These are phyloP conservation scores for Anthoscopus minutus DNA, from an alignment of 2,113 vertebrate species.

Conservation along the genomic window DNA sequence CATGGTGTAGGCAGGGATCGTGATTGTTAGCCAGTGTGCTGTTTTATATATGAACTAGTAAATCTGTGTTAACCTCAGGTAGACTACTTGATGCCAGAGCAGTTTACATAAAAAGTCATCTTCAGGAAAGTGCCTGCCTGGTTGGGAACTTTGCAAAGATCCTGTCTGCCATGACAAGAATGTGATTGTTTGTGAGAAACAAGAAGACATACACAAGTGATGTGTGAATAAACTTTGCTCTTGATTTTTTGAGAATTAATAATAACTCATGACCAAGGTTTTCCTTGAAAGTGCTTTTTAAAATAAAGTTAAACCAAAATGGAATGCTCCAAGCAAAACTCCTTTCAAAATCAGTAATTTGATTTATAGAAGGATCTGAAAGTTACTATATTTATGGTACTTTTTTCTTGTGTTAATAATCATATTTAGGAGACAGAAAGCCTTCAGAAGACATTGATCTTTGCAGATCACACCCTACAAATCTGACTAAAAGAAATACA, in stretches of 20 bases:
- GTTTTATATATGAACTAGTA: neutral
- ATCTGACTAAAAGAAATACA: neutral
- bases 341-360: neutral
- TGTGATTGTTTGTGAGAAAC: neutral
- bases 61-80: neutral
- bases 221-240: neutral
- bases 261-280: neutral
- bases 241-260: neutral
- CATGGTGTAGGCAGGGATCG: neutral
- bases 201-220: neutral
- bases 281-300: neutral
- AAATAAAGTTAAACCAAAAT: neutral
- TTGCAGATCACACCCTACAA: neutral
- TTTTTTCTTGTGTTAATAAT: neutral
- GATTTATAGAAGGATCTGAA: neutral
- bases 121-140: neutral
- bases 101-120: neutral
- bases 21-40: neutral
- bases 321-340: neutral
- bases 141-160: neutral
- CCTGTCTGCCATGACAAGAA: neutral
- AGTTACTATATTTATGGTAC: neutral
- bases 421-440: neutral
- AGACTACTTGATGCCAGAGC: neutral
- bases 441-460: neutral